Base-by-base conservation (phyloP, 30 jellyfish, hydroid and myxozoan species). In the Hydractinia echinata region DNA sequence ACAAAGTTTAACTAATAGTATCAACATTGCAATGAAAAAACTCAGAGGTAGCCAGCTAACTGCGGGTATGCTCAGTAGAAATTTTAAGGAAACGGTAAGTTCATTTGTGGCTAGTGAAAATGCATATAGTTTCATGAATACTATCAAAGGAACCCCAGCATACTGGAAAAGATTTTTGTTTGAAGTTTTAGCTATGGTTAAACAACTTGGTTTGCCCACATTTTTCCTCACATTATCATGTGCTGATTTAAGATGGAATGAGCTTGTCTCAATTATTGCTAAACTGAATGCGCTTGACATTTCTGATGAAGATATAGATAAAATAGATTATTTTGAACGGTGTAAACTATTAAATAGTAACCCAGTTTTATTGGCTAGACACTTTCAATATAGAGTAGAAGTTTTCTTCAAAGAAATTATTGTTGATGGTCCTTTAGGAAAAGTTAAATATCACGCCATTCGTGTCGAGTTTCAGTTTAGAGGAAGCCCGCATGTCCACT, bases 401-500 rank as follows among this genome's bases (percentile, higher is more conserved):
- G 44, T 15, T 18, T 76, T 76, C 56, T 76, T 76, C 84, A 76
- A 76, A 53, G 67, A 76, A 10, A 52, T 76, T 39, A 50, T 49
- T 8, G 14, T 76, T 51, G 44, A 30, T 30, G 77, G 20, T 9
- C 20, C 53, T 16, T 49, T 49, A 30, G 44, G 44, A 30, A 30
- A 30, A 30, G 44, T 30, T 30, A 30, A 30, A 30, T 30, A 30
- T 30, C 44, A 30, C 44, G 44, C 44, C 44, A 30, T 30, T 30
- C 44, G 44, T 30, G 44, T 30, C 2, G 44, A 30, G 44, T 30
- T 30, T 30, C 44, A 30, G 44, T 30, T 30, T 30, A 30, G 44
- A 30, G 44, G 44, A 16, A 67, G 77, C 21, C 77, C 77, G 20
- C 77, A 67, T 53, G 20, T 67, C 44, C 77, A 67, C 20, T 67